Evolutionary conservation across 1,140 invertebrate species (phyloP), one percentile per base, ranked within the genome.

Genomic region (Oreohelix idahoensis): DNA sequence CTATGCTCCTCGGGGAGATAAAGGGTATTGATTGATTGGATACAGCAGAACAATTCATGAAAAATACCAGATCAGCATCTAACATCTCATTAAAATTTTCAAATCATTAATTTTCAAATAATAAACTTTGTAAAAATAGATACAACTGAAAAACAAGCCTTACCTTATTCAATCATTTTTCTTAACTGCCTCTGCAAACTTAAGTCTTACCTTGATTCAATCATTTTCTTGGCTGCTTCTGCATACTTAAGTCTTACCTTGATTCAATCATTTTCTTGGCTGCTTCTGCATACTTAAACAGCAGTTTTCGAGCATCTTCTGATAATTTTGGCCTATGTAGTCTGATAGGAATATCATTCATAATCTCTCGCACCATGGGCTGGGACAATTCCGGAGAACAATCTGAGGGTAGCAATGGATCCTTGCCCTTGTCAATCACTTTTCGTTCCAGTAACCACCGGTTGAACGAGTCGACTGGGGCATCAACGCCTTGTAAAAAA

Each of bases 321-420:
- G 97, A 97, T 90, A 97, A 98, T 92, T 98, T 98, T 20, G 98
- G 97, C 91, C 97, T 95, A 11, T 97, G 95, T 69, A 99, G 94
- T 93, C 98, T 98, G 39, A 99, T 97, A 0, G 98, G 98, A 88
- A 99, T 98, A 92, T 99, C 98, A 92, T 98, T 97, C 97, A 99
- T 98, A 42, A 99, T 98, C 94, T 99, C 98, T 79, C 96, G 95
- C 92, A 98, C 98, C 97, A 99, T 98, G 8, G 96, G 96, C 90
- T 96, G 95, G 1, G 97, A 98, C 84, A 99, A 96, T 93, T 98
- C 97, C 13, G 96, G 96, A 86, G 96, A 95, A 93, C 98, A 99
- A 90, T 96, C 95, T 89, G 96, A 97, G 0, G 98, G 97, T 32
- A 99, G 92, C 42, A 99, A 91, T 0, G 97, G 96, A 94, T 99